Conservation (phyloP, 1,140 invertebrate species). For the Orchestia grillus region DNA sequence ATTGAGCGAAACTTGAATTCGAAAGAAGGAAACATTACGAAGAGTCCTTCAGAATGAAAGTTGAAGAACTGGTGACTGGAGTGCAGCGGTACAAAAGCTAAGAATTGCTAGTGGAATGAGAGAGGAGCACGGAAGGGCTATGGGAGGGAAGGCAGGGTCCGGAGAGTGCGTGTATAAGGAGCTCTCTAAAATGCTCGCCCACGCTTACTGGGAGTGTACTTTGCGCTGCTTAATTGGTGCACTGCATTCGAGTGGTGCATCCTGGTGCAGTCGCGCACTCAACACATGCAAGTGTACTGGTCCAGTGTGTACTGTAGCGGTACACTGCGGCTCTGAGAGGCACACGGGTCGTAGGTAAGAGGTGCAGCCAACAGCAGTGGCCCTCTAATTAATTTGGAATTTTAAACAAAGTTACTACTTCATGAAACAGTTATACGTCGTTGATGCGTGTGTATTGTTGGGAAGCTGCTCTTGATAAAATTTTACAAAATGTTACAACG, state of each 20-base stretch:
- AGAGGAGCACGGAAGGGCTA: not conserved
- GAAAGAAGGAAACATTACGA: not conserved
- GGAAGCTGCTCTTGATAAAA: no score
- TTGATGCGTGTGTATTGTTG: no score
- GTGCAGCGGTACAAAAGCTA: not conserved
- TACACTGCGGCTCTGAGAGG: no score
- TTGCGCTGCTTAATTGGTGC: not conserved
- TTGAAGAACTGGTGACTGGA: no score
- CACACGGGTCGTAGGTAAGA: no score
- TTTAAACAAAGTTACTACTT: no score
- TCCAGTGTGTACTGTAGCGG: no score
- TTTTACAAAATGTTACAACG: no score
- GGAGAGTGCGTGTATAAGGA: not conserved
- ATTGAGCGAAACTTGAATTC: not conserved
- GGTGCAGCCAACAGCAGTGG: no score
- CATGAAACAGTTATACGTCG: no score
- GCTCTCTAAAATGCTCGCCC: not conserved
- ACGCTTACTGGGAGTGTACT: not conserved
- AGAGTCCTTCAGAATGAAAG: not conserved
- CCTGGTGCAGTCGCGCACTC: not conserved
- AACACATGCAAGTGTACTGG: no score
- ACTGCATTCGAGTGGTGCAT: not conserved
- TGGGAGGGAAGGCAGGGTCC: not conserved
- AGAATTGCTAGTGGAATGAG: not conserved
- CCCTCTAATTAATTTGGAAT: no score